Percentiles rank a stretch among this genome's conserved stretches.
Conservation (phyloP, 2,888 invertebrate species). For the Lepeophtheirus nordmannii region DNA sequence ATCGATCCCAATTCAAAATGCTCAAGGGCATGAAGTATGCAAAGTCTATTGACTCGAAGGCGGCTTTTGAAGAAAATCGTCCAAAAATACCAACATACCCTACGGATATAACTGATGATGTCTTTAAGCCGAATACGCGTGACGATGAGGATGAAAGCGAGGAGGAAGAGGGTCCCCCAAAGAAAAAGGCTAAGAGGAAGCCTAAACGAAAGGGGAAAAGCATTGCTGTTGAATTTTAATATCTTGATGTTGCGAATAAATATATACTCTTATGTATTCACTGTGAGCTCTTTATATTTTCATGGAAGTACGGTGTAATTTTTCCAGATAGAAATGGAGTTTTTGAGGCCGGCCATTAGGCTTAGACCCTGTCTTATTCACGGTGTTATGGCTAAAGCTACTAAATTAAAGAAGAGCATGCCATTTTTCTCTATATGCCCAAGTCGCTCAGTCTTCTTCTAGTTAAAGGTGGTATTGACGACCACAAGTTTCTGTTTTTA, state of each 20-base stretch:
- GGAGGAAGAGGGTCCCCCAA: not conserved
- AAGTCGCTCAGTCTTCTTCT: no score
- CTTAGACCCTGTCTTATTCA: no score
- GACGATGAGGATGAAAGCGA: not conserved
- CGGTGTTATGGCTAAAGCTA: no score
- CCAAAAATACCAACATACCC: constrained; percentile 9
- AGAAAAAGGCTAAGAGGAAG: no score
- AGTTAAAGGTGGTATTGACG: no score
- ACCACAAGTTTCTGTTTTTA: no score
- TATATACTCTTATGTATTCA: not conserved
- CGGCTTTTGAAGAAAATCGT: constrained; percentile 13
- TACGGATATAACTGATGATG: constrained; percentile 5
- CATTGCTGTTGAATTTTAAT: constrained; percentile 1
- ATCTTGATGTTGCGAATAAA: not conserved
- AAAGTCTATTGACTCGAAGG: constrained; percentile 2
- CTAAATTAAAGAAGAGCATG: no score
- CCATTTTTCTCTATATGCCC: no score
- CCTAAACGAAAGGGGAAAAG: not conserved
- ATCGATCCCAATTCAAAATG: not conserved
- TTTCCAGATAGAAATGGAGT: no score
- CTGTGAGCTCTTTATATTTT: no score
- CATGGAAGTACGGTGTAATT: no score
- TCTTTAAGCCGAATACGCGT: not conserved
- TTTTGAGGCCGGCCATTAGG: no score
- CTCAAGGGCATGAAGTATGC: constrained; percentile 5